A percentile compares a stretch with the other conserved stretches of the same genome.
These are phyloP conservation scores for Artibeus lituratus DNA, from an alignment of 2,797 vertebrate genomes.

Conservation along the genomic window DNA sequence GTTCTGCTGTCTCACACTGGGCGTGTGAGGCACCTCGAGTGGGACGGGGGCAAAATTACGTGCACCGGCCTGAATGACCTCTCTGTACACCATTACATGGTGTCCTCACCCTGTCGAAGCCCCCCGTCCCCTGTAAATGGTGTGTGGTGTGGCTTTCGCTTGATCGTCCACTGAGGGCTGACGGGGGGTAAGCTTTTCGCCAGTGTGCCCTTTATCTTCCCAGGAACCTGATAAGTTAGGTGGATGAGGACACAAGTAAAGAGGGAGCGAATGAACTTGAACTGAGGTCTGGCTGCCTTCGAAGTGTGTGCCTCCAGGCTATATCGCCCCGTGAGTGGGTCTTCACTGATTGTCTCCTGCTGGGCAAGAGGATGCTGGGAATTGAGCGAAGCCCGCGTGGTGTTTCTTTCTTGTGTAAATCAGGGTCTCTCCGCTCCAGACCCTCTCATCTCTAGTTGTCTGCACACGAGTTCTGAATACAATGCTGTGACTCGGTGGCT, in stretches of 20 bases:
- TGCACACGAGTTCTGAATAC: not conserved
- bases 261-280: not conserved
- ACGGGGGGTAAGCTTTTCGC: not conserved
- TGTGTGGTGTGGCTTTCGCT: not conserved
- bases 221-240: not conserved
- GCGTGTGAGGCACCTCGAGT: accelerated
- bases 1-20: accelerated
- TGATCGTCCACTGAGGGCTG: accelerated
- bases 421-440: too few species aligned
- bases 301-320: accelerated
- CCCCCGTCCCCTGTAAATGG: too few species aligned
- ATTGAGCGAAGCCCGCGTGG: not conserved
- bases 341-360: not conserved
- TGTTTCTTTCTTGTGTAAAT: not conserved
- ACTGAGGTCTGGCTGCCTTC: not conserved
- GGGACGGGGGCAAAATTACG: accelerated
- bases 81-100: not conserved
- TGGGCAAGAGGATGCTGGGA: not conserved
- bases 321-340: accelerated
- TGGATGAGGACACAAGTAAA: not conserved
- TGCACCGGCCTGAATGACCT: not conserved
- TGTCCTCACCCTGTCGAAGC: accelerated
- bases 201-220: not conserved
- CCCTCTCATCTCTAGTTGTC: not conserved
- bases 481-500: not conserved